Evolutionary conservation across 2,797 vertebrate species (phyloP), one percentile per base, ranked within the genome.

Genomic region (Sandelia bainsii): DNA sequence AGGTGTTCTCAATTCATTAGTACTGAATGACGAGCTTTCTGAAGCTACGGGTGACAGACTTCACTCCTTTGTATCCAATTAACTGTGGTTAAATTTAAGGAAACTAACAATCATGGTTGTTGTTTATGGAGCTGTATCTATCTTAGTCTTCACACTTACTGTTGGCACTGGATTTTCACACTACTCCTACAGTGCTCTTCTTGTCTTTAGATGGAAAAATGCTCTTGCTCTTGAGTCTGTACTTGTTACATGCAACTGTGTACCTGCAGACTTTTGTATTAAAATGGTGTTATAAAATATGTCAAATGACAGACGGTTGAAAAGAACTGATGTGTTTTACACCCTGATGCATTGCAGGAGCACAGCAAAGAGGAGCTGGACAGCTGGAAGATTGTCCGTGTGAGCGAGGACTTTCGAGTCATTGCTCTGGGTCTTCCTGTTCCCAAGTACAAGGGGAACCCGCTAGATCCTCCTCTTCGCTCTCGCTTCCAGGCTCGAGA

Each of bases 401-500:
- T 99, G 13, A 99, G 97, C 68, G 97, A 99, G 91, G 95, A 99
- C 89, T 99, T 99, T 79, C 94, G 98, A 79, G 98, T 99, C 80
- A 99, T 99, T 46, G 98, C 98, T 5, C 89, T 99, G 44, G 98
- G 97, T 7, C 93, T 99, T 62, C 98, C 98, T 2, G 97, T 99
- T 50, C 98, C 98, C 19, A 96, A 95, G 69, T 99, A 99, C 75
- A 93, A 96, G 71, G 98, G 98, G 56, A 99, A 99, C 81, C 96
- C 97, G 1, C 83, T 99, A 87, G 98, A 99, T 72, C 98, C 98
- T 0, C 98, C 98, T 0, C 96, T 99, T 22, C 97, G 98, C 22
- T 99, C 98, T 20, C 95, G 98, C 50, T 99, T 99, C 91, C 98
- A 99, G 91, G 97, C 98, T 71, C 95, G 98, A 92, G 97, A 99